A percentile compares a stretch with the other conserved stretches of the same genome.
Conservation (phyloP, 2,888 invertebrate genomes). For the Cetonia aurata region DNA sequence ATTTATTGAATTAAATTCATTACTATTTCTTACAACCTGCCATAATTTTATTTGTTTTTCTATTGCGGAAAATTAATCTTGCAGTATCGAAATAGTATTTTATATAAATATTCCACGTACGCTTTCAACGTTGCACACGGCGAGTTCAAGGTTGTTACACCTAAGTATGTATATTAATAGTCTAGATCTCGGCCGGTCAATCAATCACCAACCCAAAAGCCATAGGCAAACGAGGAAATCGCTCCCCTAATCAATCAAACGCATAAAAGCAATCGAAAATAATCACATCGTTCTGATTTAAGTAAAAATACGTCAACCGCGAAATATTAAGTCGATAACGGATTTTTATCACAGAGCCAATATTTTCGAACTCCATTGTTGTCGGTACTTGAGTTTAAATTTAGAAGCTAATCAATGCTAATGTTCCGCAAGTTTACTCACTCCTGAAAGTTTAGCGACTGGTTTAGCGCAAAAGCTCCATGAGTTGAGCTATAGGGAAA, state of each 20-base stretch:
- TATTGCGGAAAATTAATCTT: no score
- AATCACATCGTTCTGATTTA: not conserved
- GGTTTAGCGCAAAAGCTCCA: not conserved
- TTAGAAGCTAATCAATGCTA: conserved; percentile 29
- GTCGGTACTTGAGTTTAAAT: conserved; percentile 25
- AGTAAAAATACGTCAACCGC: not conserved
- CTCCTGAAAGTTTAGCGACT: conserved; percentile 12
- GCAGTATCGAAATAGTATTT: no score
- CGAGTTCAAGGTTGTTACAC: no score
- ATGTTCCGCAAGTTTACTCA: conserved; percentile 12
- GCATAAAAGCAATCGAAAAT: not conserved
- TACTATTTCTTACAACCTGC: no score
- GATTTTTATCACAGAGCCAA: conserved; percentile 9
- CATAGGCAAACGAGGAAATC: not conserved
- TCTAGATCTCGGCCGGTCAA: not conserved
- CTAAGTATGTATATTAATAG: not conserved
- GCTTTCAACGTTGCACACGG: no score
- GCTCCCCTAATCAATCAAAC: not conserved
- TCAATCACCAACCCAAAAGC: not conserved
- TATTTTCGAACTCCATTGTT: conserved; percentile 14
- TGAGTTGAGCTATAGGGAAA: no score
- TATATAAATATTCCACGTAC: no score
- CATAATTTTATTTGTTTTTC: no score
- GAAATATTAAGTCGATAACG: not conserved
- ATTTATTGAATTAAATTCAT: no score